These are phyloP conservation scores for Campoplex capitator DNA, from an alignment of 2,888 invertebrate genomes.

Conservation along the genomic window DNA sequence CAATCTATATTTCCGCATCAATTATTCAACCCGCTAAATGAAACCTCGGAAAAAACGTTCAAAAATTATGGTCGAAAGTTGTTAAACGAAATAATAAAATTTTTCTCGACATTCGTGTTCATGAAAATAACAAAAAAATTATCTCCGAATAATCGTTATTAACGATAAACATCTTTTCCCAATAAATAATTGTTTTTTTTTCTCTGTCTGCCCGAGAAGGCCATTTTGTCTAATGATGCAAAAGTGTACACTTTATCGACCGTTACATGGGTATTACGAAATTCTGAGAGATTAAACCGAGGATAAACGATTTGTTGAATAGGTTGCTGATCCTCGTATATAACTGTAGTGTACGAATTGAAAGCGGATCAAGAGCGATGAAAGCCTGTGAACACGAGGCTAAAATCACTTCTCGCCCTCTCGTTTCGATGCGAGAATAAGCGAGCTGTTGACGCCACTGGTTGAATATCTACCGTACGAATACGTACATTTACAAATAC, in stretches of 20 bases:
- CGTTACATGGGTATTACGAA: constrained; percentile 52
- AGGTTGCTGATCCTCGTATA: constrained; percentile 44
- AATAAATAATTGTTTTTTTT: neutral
- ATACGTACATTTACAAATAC: neutral
- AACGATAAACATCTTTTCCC: neutral
- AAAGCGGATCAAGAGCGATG: constrained; percentile 61
- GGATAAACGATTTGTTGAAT: constrained; percentile 55
- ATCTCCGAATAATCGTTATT: neutral
- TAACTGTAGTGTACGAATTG: constrained; percentile 43
- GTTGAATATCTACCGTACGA: constrained; percentile 2
- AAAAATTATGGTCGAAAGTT: too few relatives aligned
- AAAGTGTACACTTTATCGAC: constrained; percentile 10
- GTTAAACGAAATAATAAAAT: too few relatives aligned
- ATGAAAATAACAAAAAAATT: neutral
- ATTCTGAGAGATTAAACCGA: constrained; percentile 39
- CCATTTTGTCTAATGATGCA: neutral
- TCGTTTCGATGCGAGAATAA: constrained; percentile 44
- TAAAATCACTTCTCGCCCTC: constrained; percentile 64
- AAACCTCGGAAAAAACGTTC: neutral
- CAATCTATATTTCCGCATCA: neutral
- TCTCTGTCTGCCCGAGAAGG: neutral
- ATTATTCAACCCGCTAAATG: neutral
- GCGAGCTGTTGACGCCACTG: constrained; percentile 45
- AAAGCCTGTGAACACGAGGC: constrained; percentile 57
- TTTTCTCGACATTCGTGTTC: too few relatives aligned